Evolutionary conservation across 2,113 vertebrate species (phyloP), one percentile per base, ranked within the genome.

Genomic region (Ovis canadensis): DNA sequence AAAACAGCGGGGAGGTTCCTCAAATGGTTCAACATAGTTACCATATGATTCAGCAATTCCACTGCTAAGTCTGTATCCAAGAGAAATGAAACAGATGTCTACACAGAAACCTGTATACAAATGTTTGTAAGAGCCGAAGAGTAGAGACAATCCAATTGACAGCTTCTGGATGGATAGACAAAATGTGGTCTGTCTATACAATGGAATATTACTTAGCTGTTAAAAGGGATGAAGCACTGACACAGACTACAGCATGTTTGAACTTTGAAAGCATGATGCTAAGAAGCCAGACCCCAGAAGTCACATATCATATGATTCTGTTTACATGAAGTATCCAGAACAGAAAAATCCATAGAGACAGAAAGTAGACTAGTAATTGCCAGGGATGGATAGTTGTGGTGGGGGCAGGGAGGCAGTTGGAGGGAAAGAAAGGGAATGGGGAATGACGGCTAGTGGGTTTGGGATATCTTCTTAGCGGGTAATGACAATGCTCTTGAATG

Each of bases 381-480:
- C 12, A 17, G 16, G 33, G 21, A 21, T 17, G 6, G n/a, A 13
- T n/a, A 55, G n/a, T 27, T 77, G 36, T 43, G 12, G 71, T 3
- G 23, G 57, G 59, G 2, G 36, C 36, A 36, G 59, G 40, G 17
- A 0, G 33, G 45, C 0, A 3, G 43, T 40, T 0, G 3, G 52
- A n/a, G 27, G 36, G 71, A 59, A 23, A 25, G 16, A 27, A 31
- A 45, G 40, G n/a, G n/a, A 29, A 55, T 9, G n/a, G 45, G 82
- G 19, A 50, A 33, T 16, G 36, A 50, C 2, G 17, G 19, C 19
- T 31, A 23, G 33, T 17, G 40, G 55, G 57, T 13, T 17, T 23
- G 36, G 36, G 80, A 4, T n/a, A 40, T 60, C 59, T 45, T 60
- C 31, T 48, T 4, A 45, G 31, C 13, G 10, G 40, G 10, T 40